Conservation (phyloP, 2,888 invertebrate species). For the Lasioglossum villosulum region DNA sequence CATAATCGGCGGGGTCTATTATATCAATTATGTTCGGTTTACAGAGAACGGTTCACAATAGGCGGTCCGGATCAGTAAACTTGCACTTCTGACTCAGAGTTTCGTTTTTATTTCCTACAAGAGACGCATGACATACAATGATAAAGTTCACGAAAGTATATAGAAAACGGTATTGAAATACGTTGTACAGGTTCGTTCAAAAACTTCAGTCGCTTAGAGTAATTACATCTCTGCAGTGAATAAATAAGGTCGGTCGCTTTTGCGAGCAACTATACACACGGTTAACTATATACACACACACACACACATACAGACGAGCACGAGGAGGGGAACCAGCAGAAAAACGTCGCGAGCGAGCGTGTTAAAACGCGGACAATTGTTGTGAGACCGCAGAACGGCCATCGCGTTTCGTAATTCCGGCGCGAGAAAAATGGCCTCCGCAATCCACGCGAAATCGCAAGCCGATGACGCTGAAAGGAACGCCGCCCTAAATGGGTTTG, state of each 20-base stretch:
- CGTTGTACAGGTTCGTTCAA: background rate
- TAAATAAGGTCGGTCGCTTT: background rate
- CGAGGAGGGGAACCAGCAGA: background rate
- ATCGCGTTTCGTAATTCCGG: conserved; percentile 7
- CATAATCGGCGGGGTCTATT: background rate
- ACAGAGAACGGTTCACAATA: background rate
- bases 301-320: background rate
- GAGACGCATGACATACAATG: background rate
- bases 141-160: background rate
- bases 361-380: conserved; percentile 9
- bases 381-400: background rate
- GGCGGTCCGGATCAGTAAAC: background rate
- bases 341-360: background rate
- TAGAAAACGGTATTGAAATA: background rate
- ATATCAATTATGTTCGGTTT: background rate
- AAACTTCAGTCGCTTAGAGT: background rate
- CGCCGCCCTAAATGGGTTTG: conserved; percentile 5
- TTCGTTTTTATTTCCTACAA: background rate
- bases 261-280: background rate
- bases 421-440: conserved; percentile 17
- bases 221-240: background rate
- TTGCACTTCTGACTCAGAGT: background rate
- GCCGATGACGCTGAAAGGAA: conserved; percentile 19
- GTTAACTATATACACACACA: background rate
- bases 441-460: conserved; percentile 12